Base-by-base conservation (phyloP, 1,140 invertebrate genomes). In the Tribolium castaneum region DNA sequence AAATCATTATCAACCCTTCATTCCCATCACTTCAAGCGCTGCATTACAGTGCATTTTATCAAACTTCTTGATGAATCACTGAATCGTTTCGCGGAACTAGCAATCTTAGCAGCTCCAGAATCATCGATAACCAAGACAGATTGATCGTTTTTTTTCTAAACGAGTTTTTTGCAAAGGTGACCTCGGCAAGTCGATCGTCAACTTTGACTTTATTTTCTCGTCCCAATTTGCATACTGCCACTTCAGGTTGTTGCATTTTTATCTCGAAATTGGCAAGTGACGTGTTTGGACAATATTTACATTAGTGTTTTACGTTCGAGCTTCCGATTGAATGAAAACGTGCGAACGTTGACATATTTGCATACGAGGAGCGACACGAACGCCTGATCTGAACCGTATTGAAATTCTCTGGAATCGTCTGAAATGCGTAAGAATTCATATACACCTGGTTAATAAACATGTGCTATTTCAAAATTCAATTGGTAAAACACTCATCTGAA, bases 401-500 rank as follows among this genome's bases (percentile, higher is more conserved):
- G 45, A 72, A 72, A 73, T 73, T 52, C 71, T 73, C n/a, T 52
- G 50, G 71, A 54, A 73, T 73, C 52, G 49, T 73, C 16, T 50
- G 49, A 73, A 54, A 73, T 73, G 71, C 49, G 52, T 54, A 73
- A 73, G 71, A 73, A 73, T 73, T 73, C 71, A 66, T 66, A 30
- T 56, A 75, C 72, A 77, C 76, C 76, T 77, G 70, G 76, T 77
- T 72, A 77, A 77, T 77, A 77, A 77, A 77, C 76, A 77, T 77
- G 62, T 30, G 76, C 54, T 56, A 72, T 77, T 77, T 77, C 76
- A 72, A 73, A 77, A 77, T 71, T 49, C 56, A 77, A 77, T 77
- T 77, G 76, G 51, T 77, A 73, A 77, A 77, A 77, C 66, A 73
- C 66, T 77, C 70, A 77, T 77, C 70, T 71, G 76, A 77, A 77